phyloP scores from a whole-genome alignment of 2,113 vertebrate genomes.

The Labeo rohita region DNA sequence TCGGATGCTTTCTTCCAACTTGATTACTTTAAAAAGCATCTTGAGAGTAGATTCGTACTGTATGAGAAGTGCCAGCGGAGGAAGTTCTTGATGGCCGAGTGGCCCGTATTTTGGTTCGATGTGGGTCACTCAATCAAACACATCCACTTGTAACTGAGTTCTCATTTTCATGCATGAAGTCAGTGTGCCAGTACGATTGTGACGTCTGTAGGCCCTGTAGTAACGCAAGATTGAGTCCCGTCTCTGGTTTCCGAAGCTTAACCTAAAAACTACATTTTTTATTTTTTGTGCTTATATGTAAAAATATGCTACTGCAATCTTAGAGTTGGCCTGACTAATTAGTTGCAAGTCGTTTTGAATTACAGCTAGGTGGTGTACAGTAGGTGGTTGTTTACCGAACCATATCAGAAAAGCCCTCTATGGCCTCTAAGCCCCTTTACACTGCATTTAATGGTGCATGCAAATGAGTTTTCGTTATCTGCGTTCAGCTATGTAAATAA shows the following conservation, averaged over 20 bases:
- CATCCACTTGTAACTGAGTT: not conserved
- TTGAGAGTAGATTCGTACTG: not conserved
- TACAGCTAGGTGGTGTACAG: not conserved
- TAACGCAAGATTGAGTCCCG: not conserved
- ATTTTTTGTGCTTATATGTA: not conserved
- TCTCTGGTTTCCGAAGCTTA: not conserved
- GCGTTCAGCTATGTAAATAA: not conserved
- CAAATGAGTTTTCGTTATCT: not conserved
- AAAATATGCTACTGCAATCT: not conserved
- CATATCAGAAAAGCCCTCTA: not conserved
- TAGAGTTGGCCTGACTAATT: not conserved
- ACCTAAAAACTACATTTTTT: not conserved
- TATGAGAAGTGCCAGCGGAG: not conserved
- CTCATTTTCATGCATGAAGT: slow-evolving; percentile 3
- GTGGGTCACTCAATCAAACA: not conserved
- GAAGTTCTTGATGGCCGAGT: not conserved
- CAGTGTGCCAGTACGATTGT: not conserved
- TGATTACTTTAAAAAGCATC: slow-evolving; percentile 35
- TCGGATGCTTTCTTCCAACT: slow-evolving; percentile 27
- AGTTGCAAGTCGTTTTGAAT: not conserved
- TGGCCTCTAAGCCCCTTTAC: not conserved
- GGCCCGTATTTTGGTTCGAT: not conserved
- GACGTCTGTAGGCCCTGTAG: not conserved
- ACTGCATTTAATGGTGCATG: not conserved
- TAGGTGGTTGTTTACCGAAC: not conserved